Evolutionary conservation across 2,888 invertebrate species (phyloP).

Genomic region (Volucella inanis): DNA sequence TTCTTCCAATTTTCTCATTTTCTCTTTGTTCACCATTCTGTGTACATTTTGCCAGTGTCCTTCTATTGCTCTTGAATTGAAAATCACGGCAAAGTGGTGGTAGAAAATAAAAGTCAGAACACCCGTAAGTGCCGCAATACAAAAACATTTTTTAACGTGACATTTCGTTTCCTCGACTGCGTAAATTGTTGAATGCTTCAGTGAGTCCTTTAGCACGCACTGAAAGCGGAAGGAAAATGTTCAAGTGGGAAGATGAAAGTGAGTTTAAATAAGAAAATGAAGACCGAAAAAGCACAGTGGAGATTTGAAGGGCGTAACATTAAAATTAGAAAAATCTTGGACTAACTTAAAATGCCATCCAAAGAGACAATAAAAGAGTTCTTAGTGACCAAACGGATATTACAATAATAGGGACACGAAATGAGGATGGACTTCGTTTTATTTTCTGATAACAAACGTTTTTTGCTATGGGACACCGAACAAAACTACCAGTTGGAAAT

Average conservation of each 20-base stretch:
- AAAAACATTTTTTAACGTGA: constrained; percentile 48
- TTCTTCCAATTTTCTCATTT: neutral
- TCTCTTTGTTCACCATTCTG: neutral
- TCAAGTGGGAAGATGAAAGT: neutral
- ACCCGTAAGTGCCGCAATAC: constrained; percentile 50
- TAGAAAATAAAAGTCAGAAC: constrained; percentile 16
- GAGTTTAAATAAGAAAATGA: neutral
- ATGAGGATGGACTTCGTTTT: no score
- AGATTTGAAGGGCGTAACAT: no score
- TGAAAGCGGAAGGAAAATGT: constrained; percentile 11
- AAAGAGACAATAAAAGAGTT: no score
- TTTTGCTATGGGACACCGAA: no score
- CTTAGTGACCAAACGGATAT: no score
- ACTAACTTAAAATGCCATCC: no score
- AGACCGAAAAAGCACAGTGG: neutral
- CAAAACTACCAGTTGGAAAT: no score
- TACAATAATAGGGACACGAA: no score
- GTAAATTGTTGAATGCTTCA: constrained; percentile 31
- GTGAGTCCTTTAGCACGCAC: constrained; percentile 33
- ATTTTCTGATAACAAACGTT: no score
- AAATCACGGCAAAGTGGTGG: constrained; percentile 27
- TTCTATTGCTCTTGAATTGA: constrained; percentile 34
- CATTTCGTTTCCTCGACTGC: constrained; percentile 41
- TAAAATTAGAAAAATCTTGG: no score
- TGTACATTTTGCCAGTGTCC: constrained; percentile 25